These are phyloP conservation scores for Gymnothorax javanicus DNA, from an alignment of 2,797 vertebrate genomes.

Conservation along the genomic window DNA sequence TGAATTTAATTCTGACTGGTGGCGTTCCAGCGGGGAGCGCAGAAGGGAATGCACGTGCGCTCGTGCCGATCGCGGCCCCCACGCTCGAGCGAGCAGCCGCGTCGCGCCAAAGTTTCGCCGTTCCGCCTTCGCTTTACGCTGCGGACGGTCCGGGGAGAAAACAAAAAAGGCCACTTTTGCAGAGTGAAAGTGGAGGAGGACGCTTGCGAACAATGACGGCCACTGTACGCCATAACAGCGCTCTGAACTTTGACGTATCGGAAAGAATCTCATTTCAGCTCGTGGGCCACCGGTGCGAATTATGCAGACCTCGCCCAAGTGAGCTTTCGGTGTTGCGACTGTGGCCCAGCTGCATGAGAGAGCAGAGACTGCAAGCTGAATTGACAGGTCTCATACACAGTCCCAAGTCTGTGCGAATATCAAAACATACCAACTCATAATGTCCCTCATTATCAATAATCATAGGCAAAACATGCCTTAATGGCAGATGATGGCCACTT, in stretches of 20 bases:
- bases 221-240: neutral
- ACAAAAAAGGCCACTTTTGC: no score
- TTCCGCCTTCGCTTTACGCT: neutral
- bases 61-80: conserved; percentile 47
- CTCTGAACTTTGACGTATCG: neutral
- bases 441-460: neutral
- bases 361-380: neutral
- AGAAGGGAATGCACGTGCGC: conserved; percentile 12
- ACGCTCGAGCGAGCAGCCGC: conserved; percentile 50
- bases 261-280: neutral
- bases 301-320: neutral
- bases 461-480: neutral
- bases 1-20: conserved; percentile 33
- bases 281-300: neutral
- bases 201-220: neutral
- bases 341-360: neutral
- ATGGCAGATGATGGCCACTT: neutral
- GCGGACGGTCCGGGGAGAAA: neutral
- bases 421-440: neutral
- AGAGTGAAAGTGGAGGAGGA: no score
- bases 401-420: neutral
- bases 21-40: conserved; percentile 10
- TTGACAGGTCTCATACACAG: neutral
- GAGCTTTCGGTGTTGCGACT: neutral
- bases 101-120: neutral